phyloP scores from a whole-genome alignment of 2,113 vertebrate genomes.

The Isurus oxyrinchus region DNA sequence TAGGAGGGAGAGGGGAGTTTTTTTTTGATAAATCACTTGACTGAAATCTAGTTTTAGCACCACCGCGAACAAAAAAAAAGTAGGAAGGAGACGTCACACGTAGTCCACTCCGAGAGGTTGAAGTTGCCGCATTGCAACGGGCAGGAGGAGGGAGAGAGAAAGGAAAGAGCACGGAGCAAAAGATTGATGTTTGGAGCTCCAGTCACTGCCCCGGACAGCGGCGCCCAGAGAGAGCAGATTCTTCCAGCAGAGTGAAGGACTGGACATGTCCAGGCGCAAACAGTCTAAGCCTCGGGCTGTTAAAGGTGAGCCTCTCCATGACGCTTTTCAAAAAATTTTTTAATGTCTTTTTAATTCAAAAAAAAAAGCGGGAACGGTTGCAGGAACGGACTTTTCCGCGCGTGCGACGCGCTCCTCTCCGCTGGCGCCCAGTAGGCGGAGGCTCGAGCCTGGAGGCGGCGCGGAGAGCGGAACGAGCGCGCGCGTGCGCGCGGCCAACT shows the following conservation, averaged over 20 bases:
- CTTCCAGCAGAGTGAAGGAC: slow-evolving; percentile 37
- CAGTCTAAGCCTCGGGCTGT: slow-evolving; percentile 96
- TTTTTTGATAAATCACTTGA: slow-evolving; percentile 40
- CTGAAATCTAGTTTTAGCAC: slow-evolving; percentile 47
- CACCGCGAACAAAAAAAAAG: slow-evolving; percentile 52
- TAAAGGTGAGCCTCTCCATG: slow-evolving; percentile 69
- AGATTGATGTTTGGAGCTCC: slow-evolving; percentile 30
- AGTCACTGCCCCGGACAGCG: slow-evolving; percentile 23
- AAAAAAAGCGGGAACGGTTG: background rate
- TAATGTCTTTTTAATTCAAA: slow-evolving; percentile 46
- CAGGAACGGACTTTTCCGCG: background rate
- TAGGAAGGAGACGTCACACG: slow-evolving; percentile 39
- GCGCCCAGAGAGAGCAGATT: slow-evolving; percentile 1
- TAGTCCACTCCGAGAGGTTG: slow-evolving; percentile 40
- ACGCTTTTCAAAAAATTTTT: slow-evolving; percentile 41
- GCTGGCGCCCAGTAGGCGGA: background rate
- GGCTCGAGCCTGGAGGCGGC: background rate
- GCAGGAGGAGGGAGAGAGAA: slow-evolving; percentile 45
- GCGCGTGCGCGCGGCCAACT: background rate
- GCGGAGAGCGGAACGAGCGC: background rate
- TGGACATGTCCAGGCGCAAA: slow-evolving; percentile 92
- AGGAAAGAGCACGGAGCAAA: background rate
- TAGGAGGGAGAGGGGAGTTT: background rate
- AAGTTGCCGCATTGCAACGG: slow-evolving; percentile 96
- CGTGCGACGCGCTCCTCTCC: background rate